Evolutionary conservation across 1,140 invertebrate species (phyloP), one percentile per base, ranked within the genome.

Genomic region (Gryon sp.): DNA sequence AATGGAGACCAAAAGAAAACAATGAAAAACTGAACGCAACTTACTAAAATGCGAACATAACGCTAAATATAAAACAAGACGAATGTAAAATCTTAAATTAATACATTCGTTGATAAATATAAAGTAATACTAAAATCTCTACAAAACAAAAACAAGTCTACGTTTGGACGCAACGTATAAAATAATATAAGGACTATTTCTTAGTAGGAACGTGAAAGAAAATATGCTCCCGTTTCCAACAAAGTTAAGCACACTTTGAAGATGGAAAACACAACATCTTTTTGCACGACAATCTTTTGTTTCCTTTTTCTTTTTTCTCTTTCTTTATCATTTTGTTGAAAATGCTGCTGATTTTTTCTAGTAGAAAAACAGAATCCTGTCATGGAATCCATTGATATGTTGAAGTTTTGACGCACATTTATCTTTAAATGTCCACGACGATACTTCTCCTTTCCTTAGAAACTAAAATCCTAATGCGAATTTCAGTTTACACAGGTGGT

Each of bases 401-500:
- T n/a, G 26, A 36, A 12, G 11, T 43, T n/a, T 26, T 6, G 34
- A 4, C 20, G 7, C 18, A 46, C 46, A 32, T 66, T 66, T 46
- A 8, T 41, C 34, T 60, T 55, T 4, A 50, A 65, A 59, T 38
- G 38, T 18, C 11, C 45, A 11, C 20, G 38, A 34, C 57, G 48
- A n/a, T n/a, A n/a, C n/a, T n/a, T 24, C 22, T 7, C 7, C 3
- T 28, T 18, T 38, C 9, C 48, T 30, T 18, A 6, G 24, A 18
- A 36, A 19, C 8, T 8, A n/a, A 30, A 24, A 73, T 4, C 24
- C 18, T 30, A 8, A 43, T 26, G 46, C 19, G 30, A 26, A 45
- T 40, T 70, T 69, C 14, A n/a, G 30, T 43, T 94, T 91, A 96
- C 53, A 95, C 92, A 0, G 96, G 95, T 22, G 96, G 96, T 12